phyloP scores from a whole-genome alignment of 2,888 invertebrate genomes.

The Drosophila siamana region DNA sequence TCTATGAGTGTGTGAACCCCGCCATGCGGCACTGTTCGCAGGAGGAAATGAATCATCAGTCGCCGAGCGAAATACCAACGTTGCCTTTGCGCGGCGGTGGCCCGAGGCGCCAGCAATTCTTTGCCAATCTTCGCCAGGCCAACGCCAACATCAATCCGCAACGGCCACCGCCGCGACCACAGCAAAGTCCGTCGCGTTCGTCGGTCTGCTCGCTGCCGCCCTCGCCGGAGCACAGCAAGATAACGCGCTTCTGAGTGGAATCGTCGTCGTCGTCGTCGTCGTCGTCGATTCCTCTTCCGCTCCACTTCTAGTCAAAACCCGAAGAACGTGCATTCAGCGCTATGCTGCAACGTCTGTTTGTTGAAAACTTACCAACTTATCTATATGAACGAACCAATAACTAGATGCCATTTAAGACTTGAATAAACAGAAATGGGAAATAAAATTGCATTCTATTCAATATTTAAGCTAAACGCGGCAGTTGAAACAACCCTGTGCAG shows the following conservation, averaged over 20 bases:
- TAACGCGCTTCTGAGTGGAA: constrained; percentile 83
- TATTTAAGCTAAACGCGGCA: not conserved
- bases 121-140: constrained; percentile 84
- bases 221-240: constrained; percentile 84
- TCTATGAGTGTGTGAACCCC: constrained; percentile 87
- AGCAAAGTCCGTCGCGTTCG: constrained; percentile 80
- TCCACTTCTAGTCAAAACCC: constrained; percentile 67
- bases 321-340: constrained; percentile 41
- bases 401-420: constrained; percentile 37
- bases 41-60: constrained; percentile 83
- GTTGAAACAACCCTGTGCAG: not conserved
- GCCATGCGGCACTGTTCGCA: constrained; percentile 85
- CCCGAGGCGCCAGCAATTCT: constrained; percentile 84
- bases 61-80: constrained; percentile 85
- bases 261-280: no score
- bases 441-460: not conserved
- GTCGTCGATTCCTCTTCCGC: no score
- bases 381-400: constrained; percentile 48
- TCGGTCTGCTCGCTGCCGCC: constrained; percentile 84
- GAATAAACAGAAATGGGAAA: constrained; percentile 25
- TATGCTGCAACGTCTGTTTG: constrained; percentile 34
- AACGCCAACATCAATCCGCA: constrained; percentile 84
- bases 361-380: constrained; percentile 33
- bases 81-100: constrained; percentile 84
- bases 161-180: constrained; percentile 75